These are phyloP conservation scores for Cephus rjabovi DNA, from an alignment of 2,888 invertebrate species.

Conservation along the genomic window DNA sequence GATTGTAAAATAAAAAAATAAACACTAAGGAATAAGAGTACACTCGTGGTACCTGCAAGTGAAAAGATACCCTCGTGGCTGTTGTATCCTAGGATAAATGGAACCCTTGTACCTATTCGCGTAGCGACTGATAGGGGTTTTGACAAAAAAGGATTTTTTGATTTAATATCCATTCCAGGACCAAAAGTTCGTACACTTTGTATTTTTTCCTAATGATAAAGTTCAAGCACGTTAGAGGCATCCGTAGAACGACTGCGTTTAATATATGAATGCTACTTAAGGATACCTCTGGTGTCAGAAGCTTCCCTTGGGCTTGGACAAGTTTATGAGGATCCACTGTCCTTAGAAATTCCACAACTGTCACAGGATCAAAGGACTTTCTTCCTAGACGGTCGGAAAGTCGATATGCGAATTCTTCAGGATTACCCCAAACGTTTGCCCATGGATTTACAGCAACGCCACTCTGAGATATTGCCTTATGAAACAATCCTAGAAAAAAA, in stretches of 20 bases:
- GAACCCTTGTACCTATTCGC: constrained; percentile 42
- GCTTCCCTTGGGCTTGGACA: constrained; percentile 26
- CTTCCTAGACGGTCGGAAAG: constrained; percentile 37
- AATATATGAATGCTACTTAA: not conserved
- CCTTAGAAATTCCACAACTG: constrained; percentile 46
- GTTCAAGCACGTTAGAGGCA: not conserved
- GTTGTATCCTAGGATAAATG: constrained; percentile 48
- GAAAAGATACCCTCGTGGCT: constrained; percentile 38
- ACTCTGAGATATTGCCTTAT: not conserved
- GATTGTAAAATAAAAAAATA: not conserved
- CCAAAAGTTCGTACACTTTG: constrained; percentile 24
- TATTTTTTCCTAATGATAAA: constrained; percentile 31
- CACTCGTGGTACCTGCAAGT: not conserved
- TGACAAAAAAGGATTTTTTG: constrained; percentile 45
- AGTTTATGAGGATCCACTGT: constrained; percentile 40
- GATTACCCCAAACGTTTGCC: not conserved
- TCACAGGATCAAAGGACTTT: constrained; percentile 39
- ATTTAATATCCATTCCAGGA: constrained; percentile 42
- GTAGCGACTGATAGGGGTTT: constrained; percentile 26
- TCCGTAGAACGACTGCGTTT: not conserved
- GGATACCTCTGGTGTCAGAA: constrained; percentile 26
- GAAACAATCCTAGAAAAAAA: not conserved
- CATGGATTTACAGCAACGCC: not conserved
- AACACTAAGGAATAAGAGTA: not conserved
- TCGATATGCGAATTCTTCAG: not conserved